phyloP scores from a whole-genome alignment of 2,888 invertebrate genomes.

The Lacanobia oleracea region DNA sequence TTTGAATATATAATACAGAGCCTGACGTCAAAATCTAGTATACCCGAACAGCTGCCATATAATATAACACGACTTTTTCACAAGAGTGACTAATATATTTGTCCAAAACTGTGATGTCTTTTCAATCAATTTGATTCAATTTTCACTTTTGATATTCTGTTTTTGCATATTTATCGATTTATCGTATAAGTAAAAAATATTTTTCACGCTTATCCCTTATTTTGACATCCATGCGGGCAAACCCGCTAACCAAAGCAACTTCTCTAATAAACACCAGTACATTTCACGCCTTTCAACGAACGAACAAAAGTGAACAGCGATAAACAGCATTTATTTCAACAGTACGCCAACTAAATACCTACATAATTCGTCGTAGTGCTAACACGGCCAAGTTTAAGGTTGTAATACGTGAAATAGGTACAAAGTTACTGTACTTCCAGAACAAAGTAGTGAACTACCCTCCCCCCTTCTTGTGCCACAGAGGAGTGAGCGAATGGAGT shows the following conservation, averaged over 20 bases:
- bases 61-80: too few relatives aligned
- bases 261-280: slow-evolving; percentile 13
- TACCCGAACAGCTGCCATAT: too few relatives aligned
- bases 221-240: neutral
- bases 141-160: too few relatives aligned
- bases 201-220: neutral
- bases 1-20: too few relatives aligned
- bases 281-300: slow-evolving; percentile 32
- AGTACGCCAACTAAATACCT: slow-evolving; percentile 52
- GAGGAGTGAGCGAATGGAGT: slow-evolving; percentile 29
- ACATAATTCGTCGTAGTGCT: slow-evolving; percentile 63
- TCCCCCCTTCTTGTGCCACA: neutral
- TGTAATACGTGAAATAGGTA: slow-evolving; percentile 72
- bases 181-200: too few relatives aligned
- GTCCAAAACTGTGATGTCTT: too few relatives aligned
- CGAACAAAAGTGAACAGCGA: slow-evolving; percentile 45
- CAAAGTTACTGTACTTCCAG: slow-evolving; percentile 66
- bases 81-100: too few relatives aligned
- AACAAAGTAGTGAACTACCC: slow-evolving; percentile 69
- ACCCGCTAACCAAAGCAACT: neutral
- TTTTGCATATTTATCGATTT: too few relatives aligned
- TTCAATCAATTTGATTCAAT: too few relatives aligned
- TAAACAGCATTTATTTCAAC: slow-evolving; percentile 60
- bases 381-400: slow-evolving; percentile 63
- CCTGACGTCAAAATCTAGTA: too few relatives aligned